Conservation (phyloP, 1,140 invertebrate species). For the Parasteatoda tepidariorum region DNA sequence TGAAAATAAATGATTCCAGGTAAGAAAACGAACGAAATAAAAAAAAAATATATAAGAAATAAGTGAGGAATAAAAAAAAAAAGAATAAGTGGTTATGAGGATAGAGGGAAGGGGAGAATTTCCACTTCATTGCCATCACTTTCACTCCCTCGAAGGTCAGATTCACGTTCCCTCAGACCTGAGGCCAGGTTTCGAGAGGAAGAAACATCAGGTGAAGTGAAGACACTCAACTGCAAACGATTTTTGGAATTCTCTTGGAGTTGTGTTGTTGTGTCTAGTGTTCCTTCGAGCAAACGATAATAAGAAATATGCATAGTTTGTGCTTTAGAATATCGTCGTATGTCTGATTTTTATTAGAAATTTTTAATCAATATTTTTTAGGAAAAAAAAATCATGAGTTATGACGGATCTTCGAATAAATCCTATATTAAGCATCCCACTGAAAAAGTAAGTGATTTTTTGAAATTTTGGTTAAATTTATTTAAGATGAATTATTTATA, state of each 20-base stretch:
- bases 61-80: neutral
- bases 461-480: neutral
- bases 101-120: neutral
- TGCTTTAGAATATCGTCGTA: neutral
- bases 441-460: constrained; percentile 36
- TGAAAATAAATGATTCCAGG: neutral
- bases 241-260: neutral
- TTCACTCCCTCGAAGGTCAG: constrained; percentile 52
- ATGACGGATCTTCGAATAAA: constrained; percentile 47
- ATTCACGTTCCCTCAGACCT: constrained; percentile 11
- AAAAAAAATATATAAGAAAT: too few species aligned
- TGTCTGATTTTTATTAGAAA: neutral
- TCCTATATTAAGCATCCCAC: constrained; percentile 54
- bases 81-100: neutral
- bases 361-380: neutral
- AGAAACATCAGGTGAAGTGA: constrained; percentile 9
- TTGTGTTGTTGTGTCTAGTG: neutral
- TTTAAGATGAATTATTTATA: neutral
- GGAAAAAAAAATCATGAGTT: constrained; percentile 25
- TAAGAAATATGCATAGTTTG: neutral
- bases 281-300: neutral
- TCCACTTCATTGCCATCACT: constrained; percentile 56
- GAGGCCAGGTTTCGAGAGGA: neutral
- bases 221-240: neutral
- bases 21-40: neutral